Percentiles rank a stretch among this genome's conserved stretches.
Conservation (phyloP, 2,888 invertebrate species). For the Syrista parreyssii region DNA sequence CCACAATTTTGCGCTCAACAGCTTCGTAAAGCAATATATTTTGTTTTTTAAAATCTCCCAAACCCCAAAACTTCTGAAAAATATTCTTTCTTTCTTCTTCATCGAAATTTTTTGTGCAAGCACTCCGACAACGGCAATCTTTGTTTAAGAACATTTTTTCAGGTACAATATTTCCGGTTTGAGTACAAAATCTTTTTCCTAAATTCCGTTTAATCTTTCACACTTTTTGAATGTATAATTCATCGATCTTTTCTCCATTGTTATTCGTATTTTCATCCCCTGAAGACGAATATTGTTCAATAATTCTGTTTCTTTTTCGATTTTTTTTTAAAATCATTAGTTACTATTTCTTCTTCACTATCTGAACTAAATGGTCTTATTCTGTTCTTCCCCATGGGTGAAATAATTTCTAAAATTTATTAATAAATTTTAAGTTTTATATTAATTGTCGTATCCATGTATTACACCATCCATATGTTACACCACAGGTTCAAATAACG, state of each 20-base stretch:
- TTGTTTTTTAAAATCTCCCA: conserved; percentile 36
- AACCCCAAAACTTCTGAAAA: conserved; percentile 34
- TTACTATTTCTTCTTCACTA: conserved; percentile 14
- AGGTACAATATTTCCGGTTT: conserved; percentile 33
- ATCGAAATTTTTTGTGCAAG: conserved; percentile 28
- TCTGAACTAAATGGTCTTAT: conserved; percentile 15
- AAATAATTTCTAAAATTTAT: conserved; percentile 17
- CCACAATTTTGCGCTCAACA: conserved; percentile 27
- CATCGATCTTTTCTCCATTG: conserved; percentile 6
- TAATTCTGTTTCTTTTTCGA: conserved; percentile 5
- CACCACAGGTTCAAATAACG: too few species aligned
- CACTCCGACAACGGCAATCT: conserved; percentile 28
- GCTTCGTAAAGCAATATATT: conserved; percentile 32
- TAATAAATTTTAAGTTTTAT: conserved; percentile 17
- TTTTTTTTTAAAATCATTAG: neutral
- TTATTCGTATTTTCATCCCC: conserved; percentile 14
- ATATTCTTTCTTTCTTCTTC: conserved; percentile 32
- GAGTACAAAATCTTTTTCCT: conserved; percentile 29
- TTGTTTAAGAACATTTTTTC: conserved; percentile 32
- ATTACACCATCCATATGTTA: conserved; percentile 14
- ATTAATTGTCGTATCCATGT: conserved; percentile 16
- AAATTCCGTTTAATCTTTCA: conserved; percentile 31
- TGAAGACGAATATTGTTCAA: conserved; percentile 14
- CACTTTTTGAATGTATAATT: conserved; percentile 17
- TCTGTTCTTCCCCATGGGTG: conserved; percentile 16